Conservation (phyloP, 2,113 vertebrate species). For the Colossoma macropomum region DNA sequence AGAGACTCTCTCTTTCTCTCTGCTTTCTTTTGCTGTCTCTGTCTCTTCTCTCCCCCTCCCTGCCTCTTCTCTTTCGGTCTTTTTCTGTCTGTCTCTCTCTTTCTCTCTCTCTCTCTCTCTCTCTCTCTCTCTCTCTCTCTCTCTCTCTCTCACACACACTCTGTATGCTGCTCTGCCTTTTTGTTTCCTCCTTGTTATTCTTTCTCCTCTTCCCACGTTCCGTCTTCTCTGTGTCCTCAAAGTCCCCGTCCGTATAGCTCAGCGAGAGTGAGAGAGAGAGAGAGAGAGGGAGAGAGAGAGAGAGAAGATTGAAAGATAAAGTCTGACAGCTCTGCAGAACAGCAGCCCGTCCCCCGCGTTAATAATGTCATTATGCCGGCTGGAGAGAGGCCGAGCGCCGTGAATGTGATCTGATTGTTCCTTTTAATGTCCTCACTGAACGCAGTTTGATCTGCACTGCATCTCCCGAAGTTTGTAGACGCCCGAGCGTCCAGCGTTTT, state of each 20-base stretch:
- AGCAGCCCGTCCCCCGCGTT: neutral
- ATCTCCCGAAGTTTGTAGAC: too few relatives aligned
- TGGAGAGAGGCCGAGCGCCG: neutral
- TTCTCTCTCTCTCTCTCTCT: neutral
- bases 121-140: neutral
- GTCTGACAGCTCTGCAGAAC: conserved; percentile 17
- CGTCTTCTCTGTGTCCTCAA: neutral
- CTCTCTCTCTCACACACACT: neutral
- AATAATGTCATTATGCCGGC: neutral
- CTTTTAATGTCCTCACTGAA: neutral
- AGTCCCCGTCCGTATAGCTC: neutral
- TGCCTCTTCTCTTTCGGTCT: neutral
- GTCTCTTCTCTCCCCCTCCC: conserved; percentile 20
- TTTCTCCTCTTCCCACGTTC: neutral
- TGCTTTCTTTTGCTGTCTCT: too few relatives aligned
- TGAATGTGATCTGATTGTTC: neutral
- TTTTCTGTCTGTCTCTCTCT: conserved; percentile 11
- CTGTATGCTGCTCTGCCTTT: neutral
- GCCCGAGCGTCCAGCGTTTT: too few relatives aligned
- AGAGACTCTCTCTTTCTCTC: neutral
- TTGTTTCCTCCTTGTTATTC: neutral
- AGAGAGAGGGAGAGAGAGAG: neutral
- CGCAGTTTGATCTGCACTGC: too few relatives aligned
- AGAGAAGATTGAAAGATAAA: conserved; percentile 36
- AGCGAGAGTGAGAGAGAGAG: neutral